phyloP scores from a whole-genome alignment of 2,797 vertebrate species.

The Brachyalestes nurse region DNA sequence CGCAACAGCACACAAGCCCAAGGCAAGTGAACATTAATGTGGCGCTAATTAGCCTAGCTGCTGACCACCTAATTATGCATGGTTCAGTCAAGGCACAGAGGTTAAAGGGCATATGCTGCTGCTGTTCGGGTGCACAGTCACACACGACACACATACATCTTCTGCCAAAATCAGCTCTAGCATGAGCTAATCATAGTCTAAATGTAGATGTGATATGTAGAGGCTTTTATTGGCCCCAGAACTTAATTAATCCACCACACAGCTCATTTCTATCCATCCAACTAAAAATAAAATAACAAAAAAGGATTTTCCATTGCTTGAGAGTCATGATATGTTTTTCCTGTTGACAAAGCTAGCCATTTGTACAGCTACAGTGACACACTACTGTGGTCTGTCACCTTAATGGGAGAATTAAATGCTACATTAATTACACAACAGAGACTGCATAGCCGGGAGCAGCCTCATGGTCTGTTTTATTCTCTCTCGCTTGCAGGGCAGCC shows the following conservation, averaged over 20 bases:
- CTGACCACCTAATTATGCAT: constrained; percentile 79
- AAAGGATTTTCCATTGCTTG: not conserved
- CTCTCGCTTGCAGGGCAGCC: constrained; percentile 46
- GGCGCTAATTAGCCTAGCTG: constrained; percentile 79
- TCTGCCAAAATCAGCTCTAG: not conserved
- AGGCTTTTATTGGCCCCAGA: not conserved
- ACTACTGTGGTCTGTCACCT: constrained; percentile 54
- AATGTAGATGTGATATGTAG: not conserved
- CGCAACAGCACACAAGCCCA: constrained; percentile 44
- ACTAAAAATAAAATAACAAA: not conserved
- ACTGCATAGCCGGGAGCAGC: constrained; percentile 57
- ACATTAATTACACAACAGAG: constrained; percentile 66
- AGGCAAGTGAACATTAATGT: constrained; percentile 71
- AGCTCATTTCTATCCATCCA: too few species aligned
- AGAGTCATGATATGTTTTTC: constrained; percentile 1
- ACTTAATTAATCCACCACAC: too few species aligned
- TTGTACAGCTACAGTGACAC: constrained; percentile 28
- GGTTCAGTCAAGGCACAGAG: constrained; percentile 74
- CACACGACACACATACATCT: constrained; percentile 7
- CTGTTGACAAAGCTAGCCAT: constrained; percentile 39
- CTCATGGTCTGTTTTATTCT: constrained; percentile 52
- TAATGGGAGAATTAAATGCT: constrained; percentile 59
- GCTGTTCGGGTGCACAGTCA: constrained; percentile 55
- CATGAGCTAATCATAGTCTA: not conserved
- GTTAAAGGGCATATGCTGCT: constrained; percentile 68